Percentiles rank a stretch among this genome's conserved stretches.
Evolutionary conservation across 2,113 vertebrate species (phyloP).

Genomic region (Leuciscus idus): DNA sequence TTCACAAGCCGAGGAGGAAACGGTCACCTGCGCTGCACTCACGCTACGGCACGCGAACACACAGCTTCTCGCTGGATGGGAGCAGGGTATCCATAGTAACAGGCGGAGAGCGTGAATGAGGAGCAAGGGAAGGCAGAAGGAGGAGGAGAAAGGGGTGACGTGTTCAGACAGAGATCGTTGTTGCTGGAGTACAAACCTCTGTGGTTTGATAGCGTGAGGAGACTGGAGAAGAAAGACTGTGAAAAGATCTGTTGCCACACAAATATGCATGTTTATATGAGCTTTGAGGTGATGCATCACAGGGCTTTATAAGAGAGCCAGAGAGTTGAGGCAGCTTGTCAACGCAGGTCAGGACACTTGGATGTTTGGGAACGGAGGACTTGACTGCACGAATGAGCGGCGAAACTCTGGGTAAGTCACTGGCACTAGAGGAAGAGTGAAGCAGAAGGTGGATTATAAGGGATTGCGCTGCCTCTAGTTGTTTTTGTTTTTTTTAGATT

Average conservation of each 20-base stretch:
- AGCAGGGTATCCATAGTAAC: constrained; percentile 79
- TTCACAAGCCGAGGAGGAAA: constrained; percentile 40
- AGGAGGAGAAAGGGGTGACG: constrained; percentile 16
- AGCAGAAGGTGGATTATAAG: constrained; percentile 23
- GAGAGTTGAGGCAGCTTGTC: constrained; percentile 11
- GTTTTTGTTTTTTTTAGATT: constrained; percentile 36
- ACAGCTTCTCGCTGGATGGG: constrained; percentile 68
- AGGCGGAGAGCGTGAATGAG: constrained; percentile 44
- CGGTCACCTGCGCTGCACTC: constrained; percentile 46
- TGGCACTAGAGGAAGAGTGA: constrained; percentile 4
- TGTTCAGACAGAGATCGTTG: constrained; percentile 35
- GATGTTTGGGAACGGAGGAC: constrained; percentile 11
- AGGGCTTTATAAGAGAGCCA: background rate
- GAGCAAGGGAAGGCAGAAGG: constrained; percentile 6
- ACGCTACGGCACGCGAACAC: constrained; percentile 50
- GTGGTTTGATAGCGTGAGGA: constrained; percentile 13
- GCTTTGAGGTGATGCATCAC: background rate
- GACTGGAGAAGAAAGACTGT: background rate
- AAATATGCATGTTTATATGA: background rate
- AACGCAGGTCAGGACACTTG: background rate
- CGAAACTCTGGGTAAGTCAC: constrained; percentile 37
- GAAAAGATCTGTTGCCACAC: background rate
- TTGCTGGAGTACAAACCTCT: constrained; percentile 42
- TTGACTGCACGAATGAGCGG: background rate
- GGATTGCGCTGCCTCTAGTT: constrained; percentile 28